Evolutionary conservation across 1,140 invertebrate genomes (phyloP), one percentile per base, ranked within the genome.

Genomic region (Drosophila dunni): DNA sequence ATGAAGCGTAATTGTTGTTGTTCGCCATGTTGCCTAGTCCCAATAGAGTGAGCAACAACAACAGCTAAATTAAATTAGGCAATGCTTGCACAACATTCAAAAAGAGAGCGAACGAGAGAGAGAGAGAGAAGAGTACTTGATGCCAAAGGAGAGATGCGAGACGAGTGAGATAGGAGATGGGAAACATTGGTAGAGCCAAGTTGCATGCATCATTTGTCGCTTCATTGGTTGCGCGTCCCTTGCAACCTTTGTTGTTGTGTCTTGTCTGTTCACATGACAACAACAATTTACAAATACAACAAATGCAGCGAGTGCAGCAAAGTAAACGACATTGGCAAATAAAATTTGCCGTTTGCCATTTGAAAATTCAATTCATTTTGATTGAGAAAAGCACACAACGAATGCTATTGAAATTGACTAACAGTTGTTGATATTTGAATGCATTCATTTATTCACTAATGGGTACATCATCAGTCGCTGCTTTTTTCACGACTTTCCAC

Each of bases 1-100:
- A 89, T 89, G 84, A 89, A 89, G 80, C 84, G 80, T 78, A 89
- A 80, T 84, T 89, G 80, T 80, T 69, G 83, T 67, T 76, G 67
- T 76, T 75, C 34, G 51, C 45, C 38, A 46, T 70, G 72, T 58
- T 73, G 69, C 38, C 50, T 71, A 51, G 42, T 63, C 66, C 54
- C 69, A 38, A 36, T 46, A 56, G 72, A 73, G 17, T 71, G 34
- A 48, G 36, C 40, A 62, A 64, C 51, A 73, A 56, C 57, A 63
- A 45, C 29, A 72, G 60, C 68, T 70, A 69, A 88, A 54, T 67
- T 51, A 75, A 80, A 78, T 78, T 83, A 79, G 80, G 76, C 61
- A 70, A 54, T 78, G 53, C 70, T 69, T 68, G 70, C 67, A 66
- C 38, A 64, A 75, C 50, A 36, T 54, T 24, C 20, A 33, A 15